These are phyloP conservation scores for Epistrophe grossulariae DNA, from an alignment of 2,888 invertebrate genomes.

Conservation along the genomic window DNA sequence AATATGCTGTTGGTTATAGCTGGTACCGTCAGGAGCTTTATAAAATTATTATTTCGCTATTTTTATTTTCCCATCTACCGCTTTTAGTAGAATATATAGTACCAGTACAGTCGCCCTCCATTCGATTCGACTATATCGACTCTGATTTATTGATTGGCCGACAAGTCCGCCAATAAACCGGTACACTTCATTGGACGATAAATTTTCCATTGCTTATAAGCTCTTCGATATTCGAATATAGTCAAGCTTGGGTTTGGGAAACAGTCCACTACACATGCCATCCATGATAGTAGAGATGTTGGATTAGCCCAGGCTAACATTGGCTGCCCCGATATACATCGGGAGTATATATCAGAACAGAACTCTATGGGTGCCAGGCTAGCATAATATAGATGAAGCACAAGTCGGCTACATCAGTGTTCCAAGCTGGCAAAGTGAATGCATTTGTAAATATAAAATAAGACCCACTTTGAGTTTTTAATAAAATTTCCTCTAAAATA, in stretches of 20 bases:
- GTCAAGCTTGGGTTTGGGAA: background rate
- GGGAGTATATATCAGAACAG: background rate
- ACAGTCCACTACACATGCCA: conserved; percentile 23
- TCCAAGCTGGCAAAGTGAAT: conserved; percentile 49
- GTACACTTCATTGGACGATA: conserved; percentile 75
- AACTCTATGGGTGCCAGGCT: conserved; percentile 10
- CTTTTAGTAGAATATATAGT: background rate
- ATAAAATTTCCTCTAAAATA: conserved; percentile 70
- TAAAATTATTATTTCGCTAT: conserved; percentile 73
- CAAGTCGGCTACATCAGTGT: conserved; percentile 26
- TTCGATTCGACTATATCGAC: background rate
- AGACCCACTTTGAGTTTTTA: conserved; percentile 67
- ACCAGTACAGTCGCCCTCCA: conserved; percentile 6
- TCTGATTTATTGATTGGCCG: conserved; percentile 75
- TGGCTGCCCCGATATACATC: background rate
- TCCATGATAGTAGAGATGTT: conserved; percentile 34
- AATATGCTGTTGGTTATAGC: background rate
- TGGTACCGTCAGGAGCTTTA: conserved; percentile 47
- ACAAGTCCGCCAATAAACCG: conserved; percentile 73
- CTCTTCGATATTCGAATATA: conserved; percentile 54
- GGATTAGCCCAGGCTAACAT: conserved; percentile 48
- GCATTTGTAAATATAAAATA: conserved; percentile 72
- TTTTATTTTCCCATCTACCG: conserved; percentile 54
- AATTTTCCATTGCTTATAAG: conserved; percentile 73
- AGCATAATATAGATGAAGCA: conserved; percentile 8